Base-by-base conservation (phyloP, 2,888 invertebrate genomes). In the Limenitis camilla region DNA sequence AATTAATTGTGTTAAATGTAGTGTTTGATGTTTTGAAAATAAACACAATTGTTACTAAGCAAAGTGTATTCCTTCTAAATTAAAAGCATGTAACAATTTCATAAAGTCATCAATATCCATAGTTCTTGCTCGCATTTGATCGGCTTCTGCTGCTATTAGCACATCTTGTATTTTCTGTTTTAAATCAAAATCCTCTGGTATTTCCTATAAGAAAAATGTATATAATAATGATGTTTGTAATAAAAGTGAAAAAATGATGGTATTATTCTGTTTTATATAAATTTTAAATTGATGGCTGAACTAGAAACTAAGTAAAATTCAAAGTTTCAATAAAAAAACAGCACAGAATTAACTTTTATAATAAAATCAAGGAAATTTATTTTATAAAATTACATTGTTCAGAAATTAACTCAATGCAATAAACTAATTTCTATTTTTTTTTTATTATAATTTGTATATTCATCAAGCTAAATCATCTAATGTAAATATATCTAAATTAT, bases 51-150 rank as follows among this genome's bases (percentile, higher is more conserved):
- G 38, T 50, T 57, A 53, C 67, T 76, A 93, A 57, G 93, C 90
- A 87, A 99, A 99, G 88, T 99, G 98, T 75, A 99, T 94, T 68
- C 97, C 98, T 78, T 94, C 93, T 49, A 91, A 89, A 81, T 99
- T 99, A 76, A 98, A 98, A 35, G 92, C 93, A 78, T 94, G 91
- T 66, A 98, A 82, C 52, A 98, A 82, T 60, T 89, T 90, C 85
- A 98, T 93, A 74, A 99, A 99, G 75, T 99, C 98, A 86, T 99
- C 98, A 62, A 95, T 93, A 72, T 98, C 97, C 98, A 99, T 96
- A 5, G 92, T 93, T 67, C 99, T 89, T 0, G 99, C 96, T 69
- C 99, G 90, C 76, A 92, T 92, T 62, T 93, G 90, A 49, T 92
- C 92, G 68, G 93, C 93, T 58, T 89, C 90, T 53, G 90, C 89